Base-by-base conservation (phyloP, 92 coral and sea anemone species). In the Porites evermanni region DNA sequence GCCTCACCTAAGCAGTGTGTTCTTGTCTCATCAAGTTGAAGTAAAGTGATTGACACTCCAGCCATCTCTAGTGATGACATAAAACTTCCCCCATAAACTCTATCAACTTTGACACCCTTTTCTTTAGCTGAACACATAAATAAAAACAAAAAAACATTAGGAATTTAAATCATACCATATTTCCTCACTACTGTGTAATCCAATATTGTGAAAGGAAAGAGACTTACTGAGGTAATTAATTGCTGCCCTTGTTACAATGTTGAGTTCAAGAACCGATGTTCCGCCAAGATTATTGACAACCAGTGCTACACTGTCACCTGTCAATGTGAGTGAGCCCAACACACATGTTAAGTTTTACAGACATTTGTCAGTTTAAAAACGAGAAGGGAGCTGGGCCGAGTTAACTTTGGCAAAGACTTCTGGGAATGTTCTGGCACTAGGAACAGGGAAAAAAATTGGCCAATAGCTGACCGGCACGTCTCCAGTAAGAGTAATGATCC, bases 11-110 rank as follows among this genome's bases (percentile, higher is more conserved):
- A 86, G 69, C 94, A 95, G 67, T 66, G 92, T 26, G 80, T 78
- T 63, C 99, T 90, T 53, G 94, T 94, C 54, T 93, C 91, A 67
- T 95, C 88, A 59, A 95, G 84, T 24, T 93, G 97, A 9, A 97
- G 93, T 18, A 97, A 70, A 44, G 99, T 97, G 21, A 97, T 29
- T 23, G 99, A 94, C n/a, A 97, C 94, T 16, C 99, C 99, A 3
- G 97, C 99, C 99, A 96, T 96, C 67, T 95, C 98, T 72, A 96
- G 85, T 38, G 99, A 96, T 26, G 99, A 94, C 99, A 96, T 96
- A 18, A 96, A 91, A 65, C 96, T 81, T 65, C 98, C 99, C 79
- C 83, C 89, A 72, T 91, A 93, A 56, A 96, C 96, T 70, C 99
- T 90, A 84, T 95, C 96, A 52, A 96, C 97, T 64, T 56, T 69